phyloP scores from a whole-genome alignment of 2,113 vertebrate genomes.

The Morone chrysops region DNA sequence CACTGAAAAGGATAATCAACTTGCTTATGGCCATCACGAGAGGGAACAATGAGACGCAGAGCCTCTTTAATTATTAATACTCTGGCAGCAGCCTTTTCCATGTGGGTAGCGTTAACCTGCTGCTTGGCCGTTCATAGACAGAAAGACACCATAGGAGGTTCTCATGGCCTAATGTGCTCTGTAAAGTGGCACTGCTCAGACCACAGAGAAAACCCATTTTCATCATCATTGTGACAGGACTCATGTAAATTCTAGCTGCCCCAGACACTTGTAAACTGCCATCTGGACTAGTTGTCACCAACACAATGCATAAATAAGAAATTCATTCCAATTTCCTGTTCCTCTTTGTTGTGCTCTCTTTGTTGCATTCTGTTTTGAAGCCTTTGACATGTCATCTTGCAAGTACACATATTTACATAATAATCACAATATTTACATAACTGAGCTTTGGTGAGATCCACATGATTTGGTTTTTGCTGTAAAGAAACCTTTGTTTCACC shows the following conservation, averaged over 20 bases:
- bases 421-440: slow-evolving; percentile 51
- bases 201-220: slow-evolving; percentile 72
- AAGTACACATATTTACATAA: slow-evolving; percentile 50
- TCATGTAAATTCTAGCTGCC: slow-evolving; percentile 61
- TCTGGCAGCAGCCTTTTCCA: slow-evolving; percentile 61
- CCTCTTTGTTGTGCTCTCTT: slow-evolving; percentile 38
- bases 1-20: slow-evolving; percentile 81
- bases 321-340: slow-evolving; percentile 45
- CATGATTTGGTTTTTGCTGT: neutral
- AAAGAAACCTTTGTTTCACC: slow-evolving; percentile 33
- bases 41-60: slow-evolving; percentile 65
- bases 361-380: slow-evolving; percentile 51
- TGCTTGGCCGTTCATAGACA: slow-evolving; percentile 67
- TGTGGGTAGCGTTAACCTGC: slow-evolving; percentile 77
- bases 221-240: slow-evolving; percentile 64
- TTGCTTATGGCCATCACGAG: slow-evolving; percentile 72
- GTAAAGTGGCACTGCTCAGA: slow-evolving; percentile 55
- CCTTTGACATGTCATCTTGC: slow-evolving; percentile 41
- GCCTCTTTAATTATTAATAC: slow-evolving; percentile 82
- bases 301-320: slow-evolving; percentile 45
- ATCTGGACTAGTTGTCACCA: slow-evolving; percentile 60
- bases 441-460: slow-evolving; percentile 4
- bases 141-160: slow-evolving; percentile 60
- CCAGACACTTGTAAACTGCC: slow-evolving; percentile 59
- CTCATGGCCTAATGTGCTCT: slow-evolving; percentile 64